A percentile compares a stretch with the other conserved stretches of the same genome.
Evolutionary conservation across 2,888 invertebrate species (phyloP).

Genomic region (Ceramica pisi): DNA sequence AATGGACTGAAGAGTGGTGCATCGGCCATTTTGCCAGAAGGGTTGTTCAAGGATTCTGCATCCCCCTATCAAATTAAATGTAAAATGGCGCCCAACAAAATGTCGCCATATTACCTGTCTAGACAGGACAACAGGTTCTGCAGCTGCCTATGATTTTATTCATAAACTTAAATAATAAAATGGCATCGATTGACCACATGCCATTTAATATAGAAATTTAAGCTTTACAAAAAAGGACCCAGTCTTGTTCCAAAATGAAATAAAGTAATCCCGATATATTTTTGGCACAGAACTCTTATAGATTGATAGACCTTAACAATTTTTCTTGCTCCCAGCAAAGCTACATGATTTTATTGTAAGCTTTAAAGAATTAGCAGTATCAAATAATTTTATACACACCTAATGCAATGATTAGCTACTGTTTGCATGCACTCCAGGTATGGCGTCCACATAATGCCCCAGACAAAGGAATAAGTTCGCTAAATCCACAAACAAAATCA

Average conservation of each 20-base stretch:
- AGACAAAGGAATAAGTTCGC: not conserved
- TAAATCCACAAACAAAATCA: not conserved
- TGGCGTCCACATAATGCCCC: not conserved
- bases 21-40: not conserved
- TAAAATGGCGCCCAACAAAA: conserved; percentile 8
- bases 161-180: not conserved
- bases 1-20: not conserved
- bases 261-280: not conserved
- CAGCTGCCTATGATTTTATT: conserved; percentile 6
- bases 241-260: not conserved
- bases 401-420: not conserved
- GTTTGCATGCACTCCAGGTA: not conserved
- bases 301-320: not conserved
- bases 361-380: not conserved
- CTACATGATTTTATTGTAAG: not conserved
- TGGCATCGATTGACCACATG: not conserved
- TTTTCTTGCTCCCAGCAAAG: not conserved
- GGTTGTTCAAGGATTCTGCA: not conserved
- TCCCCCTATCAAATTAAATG: not conserved
- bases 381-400: not conserved
- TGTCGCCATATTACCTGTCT: not conserved
- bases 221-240: not conserved
- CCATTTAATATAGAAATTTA: not conserved
- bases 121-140: conserved; percentile 18
- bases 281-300: not conserved